Percentiles rank a stretch among this genome's conserved stretches.
Evolutionary conservation across 2,797 vertebrate genomes (phyloP).

Genomic region (Meda fulgida): DNA sequence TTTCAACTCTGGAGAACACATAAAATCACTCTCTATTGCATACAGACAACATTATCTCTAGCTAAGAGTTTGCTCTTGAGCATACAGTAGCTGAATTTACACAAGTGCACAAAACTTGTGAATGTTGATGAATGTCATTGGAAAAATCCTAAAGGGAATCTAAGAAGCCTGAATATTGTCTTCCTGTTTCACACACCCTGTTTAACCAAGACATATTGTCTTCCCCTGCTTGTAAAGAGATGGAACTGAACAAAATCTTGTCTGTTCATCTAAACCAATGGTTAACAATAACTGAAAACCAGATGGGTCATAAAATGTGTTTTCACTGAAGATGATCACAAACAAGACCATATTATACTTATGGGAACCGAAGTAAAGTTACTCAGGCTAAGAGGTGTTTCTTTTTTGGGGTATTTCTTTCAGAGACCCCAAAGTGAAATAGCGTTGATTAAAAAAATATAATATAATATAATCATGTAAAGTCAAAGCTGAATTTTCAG

Average conservation of each 20-base stretch:
- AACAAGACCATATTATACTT: background rate
- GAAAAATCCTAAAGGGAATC: background rate
- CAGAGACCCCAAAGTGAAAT: background rate
- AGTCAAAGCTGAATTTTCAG: background rate
- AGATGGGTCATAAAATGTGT: background rate
- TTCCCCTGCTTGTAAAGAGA: background rate
- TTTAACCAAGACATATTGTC: background rate
- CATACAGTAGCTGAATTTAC: background rate
- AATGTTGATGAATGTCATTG: background rate
- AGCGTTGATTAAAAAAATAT: too few species aligned
- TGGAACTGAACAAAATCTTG: background rate
- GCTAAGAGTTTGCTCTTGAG: conserved; percentile 1
- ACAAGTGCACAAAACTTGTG: background rate
- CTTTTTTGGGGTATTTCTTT: background rate
- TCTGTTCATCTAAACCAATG: background rate
- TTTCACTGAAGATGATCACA: background rate
- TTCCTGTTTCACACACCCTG: background rate
- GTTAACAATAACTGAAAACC: background rate
- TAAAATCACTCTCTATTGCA: background rate
- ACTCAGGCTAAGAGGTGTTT: background rate
- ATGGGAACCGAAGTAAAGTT: background rate
- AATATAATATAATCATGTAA: background rate
- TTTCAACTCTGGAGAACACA: conserved; percentile 21
- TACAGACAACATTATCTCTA: background rate
- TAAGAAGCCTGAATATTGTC: background rate